Percentiles rank a stretch among this genome's conserved stretches.
Evolutionary conservation across 2,888 invertebrate genomes (phyloP).

Genomic region (Sarcophaga rosellei): DNA sequence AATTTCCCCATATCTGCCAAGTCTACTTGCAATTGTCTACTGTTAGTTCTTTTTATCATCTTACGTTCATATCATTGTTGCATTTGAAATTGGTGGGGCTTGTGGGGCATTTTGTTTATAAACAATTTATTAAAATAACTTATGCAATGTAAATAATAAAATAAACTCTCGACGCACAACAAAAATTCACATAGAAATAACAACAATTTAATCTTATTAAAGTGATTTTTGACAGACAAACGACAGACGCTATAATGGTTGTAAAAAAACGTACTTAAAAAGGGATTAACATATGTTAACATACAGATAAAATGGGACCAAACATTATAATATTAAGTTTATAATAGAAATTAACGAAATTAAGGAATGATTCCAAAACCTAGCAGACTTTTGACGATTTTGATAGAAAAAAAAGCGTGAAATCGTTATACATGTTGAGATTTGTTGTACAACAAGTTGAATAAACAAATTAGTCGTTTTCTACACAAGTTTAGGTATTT

Average conservation of each 20-base stretch:
- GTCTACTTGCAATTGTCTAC: background rate
- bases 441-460: too few relatives aligned
- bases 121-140: slow-evolving; percentile 56
- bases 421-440: too few relatives aligned
- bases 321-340: too few relatives aligned
- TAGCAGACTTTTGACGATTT: too few relatives aligned
- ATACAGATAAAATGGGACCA: background rate
- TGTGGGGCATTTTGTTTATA: slow-evolving; percentile 55
- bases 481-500: too few relatives aligned
- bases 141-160: slow-evolving; percentile 66
- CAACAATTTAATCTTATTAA: slow-evolving; percentile 51
- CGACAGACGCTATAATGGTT: slow-evolving; percentile 53
- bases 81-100: background rate
- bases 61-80: background rate
- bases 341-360: too few relatives aligned
- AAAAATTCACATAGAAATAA: slow-evolving; percentile 60
- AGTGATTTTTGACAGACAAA: slow-evolving; percentile 54
- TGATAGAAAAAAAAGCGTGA: too few relatives aligned
- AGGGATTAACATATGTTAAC: background rate
- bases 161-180: slow-evolving; percentile 57
- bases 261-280: slow-evolving; percentile 26
- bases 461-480: too few relatives aligned
- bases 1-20: slow-evolving; percentile 19
- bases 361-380: too few relatives aligned
- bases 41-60: background rate